These are phyloP conservation scores for Brachyistius frenatus DNA, from an alignment of 2,113 vertebrate species.

Conservation along the genomic window DNA sequence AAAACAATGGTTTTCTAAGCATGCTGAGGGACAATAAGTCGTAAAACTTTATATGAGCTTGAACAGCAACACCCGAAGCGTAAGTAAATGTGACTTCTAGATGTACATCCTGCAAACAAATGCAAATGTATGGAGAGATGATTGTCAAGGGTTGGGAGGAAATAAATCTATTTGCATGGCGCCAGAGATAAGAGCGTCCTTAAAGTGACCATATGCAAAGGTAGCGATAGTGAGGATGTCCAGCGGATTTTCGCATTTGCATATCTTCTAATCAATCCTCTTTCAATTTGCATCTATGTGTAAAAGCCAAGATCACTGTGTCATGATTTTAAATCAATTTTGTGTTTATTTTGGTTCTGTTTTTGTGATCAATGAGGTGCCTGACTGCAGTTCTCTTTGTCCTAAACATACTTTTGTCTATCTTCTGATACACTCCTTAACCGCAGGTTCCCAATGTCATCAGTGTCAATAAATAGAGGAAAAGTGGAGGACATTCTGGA, in stretches of 20 bases:
- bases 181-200: conserved; percentile 79
- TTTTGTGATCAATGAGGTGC: background rate
- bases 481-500: conserved; percentile 66
- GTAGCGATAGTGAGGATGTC: conserved; percentile 74
- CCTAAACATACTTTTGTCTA: conserved; percentile 12
- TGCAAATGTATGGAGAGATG: conserved; percentile 43
- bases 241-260: conserved; percentile 74
- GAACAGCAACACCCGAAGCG: background rate
- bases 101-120: conserved; percentile 29
- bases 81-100: conserved; percentile 37
- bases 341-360: conserved; percentile 7
- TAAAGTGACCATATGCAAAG: conserved; percentile 83
- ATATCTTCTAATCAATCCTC: conserved; percentile 79
- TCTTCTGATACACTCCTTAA: background rate
- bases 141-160: conserved; percentile 50
- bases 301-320: conserved; percentile 67
- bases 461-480: conserved; percentile 60
- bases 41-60: background rate
- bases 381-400: conserved; percentile 33
- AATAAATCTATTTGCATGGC: conserved; percentile 69
- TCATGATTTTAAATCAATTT: conserved; percentile 39
- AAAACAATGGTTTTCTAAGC: conserved; percentile 38
- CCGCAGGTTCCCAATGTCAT: conserved; percentile 45
- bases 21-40: conserved; percentile 1
- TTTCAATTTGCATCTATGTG: conserved; percentile 33